These are phyloP conservation scores for Heliothis peltigera DNA, from an alignment of 2,888 invertebrate species.

Conservation along the genomic window DNA sequence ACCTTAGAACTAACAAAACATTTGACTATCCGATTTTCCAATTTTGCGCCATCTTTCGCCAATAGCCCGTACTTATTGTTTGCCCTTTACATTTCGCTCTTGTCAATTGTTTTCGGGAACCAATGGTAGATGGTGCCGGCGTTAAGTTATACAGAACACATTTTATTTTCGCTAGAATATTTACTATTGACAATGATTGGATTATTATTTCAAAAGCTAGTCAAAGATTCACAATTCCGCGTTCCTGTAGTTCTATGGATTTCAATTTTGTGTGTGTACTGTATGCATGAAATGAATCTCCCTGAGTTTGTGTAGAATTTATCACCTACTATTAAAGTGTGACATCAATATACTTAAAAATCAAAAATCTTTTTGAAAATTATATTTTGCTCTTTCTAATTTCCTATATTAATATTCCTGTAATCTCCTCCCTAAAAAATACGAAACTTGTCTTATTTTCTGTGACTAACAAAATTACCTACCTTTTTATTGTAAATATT, in stretches of 20 bases:
- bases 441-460: slow-evolving; percentile 21
- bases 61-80: background rate
- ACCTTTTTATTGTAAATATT: slow-evolving; percentile 53
- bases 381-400: background rate
- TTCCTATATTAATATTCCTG: slow-evolving; percentile 1
- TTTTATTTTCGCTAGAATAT: too few relatives aligned
- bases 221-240: slow-evolving; percentile 60
- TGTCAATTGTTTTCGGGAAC: background rate
- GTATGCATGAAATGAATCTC: slow-evolving; percentile 61
- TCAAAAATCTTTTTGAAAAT: background rate
- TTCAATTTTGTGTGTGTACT: slow-evolving; percentile 62
- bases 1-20: too few relatives aligned
- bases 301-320: slow-evolving; percentile 36
- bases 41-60: slow-evolving; percentile 35
- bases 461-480: slow-evolving; percentile 24
- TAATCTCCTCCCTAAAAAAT: slow-evolving; percentile 1
- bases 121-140: slow-evolving; percentile 32
- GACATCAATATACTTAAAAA: slow-evolving; percentile 13
- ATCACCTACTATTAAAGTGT: slow-evolving; percentile 33
- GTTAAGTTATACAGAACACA: background rate
- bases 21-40: background rate
- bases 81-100: background rate
- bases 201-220: slow-evolving; percentile 7
- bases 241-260: slow-evolving; percentile 64
- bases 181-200: background rate